Evolutionary conservation across 2,113 vertebrate genomes (phyloP).

Genomic region (Pteronura brasiliensis): DNA sequence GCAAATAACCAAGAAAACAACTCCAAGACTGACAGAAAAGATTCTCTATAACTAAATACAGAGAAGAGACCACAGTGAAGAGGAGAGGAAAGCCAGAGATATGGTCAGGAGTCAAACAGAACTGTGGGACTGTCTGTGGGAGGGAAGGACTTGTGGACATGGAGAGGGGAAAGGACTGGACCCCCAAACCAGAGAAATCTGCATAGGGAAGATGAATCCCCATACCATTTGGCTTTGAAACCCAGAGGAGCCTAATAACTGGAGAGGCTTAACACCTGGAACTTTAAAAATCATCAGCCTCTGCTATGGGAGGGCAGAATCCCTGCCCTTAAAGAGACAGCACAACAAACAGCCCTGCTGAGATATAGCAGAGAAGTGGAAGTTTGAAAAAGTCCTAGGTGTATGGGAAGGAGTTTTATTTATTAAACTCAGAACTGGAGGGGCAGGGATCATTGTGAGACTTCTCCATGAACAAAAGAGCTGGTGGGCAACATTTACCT

Average conservation of each 20-base stretch:
- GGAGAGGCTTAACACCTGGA: not conserved
- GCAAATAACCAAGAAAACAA: not conserved
- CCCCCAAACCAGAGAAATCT: not conserved
- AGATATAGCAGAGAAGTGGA: not conserved
- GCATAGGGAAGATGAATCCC: not conserved
- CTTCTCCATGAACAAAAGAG: not conserved
- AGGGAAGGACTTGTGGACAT: not conserved
- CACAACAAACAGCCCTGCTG: not conserved
- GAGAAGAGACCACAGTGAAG: not conserved
- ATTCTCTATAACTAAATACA: not conserved
- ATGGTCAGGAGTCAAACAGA: not conserved
- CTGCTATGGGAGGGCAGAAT: not conserved
- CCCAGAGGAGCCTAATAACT: not conserved
- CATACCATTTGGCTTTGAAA: not conserved
- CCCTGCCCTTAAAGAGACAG: not conserved
- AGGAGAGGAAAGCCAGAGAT: not conserved
- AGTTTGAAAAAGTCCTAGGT: not conserved
- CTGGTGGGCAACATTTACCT: not conserved
- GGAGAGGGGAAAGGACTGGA: not conserved
- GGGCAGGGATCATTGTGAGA: not conserved
- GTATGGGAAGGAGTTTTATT: not conserved
- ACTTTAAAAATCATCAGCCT: not conserved
- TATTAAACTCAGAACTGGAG: not conserved
- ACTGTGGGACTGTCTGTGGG: not conserved
- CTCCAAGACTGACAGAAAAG: not conserved